Conservation (phyloP, 2,113 vertebrate genomes). For the Planiliza haematocheilus region DNA sequence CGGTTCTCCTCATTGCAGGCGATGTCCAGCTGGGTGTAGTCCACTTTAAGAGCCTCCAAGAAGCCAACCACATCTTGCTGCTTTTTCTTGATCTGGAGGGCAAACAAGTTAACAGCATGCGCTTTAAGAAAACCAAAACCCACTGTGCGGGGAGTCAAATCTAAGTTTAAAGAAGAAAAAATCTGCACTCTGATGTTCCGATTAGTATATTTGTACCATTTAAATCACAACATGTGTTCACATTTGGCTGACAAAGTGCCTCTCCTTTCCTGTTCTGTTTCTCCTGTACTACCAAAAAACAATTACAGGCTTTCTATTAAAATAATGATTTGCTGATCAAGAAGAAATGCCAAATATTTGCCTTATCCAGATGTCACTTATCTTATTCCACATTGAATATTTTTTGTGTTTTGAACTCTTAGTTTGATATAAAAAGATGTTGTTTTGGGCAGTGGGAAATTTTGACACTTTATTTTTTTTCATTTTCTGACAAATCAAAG, state of each 20-base stretch:
- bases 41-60: conserved; percentile 96
- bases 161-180: not conserved
- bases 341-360: no score
- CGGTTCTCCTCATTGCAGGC: conserved; percentile 96
- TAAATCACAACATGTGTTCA: not conserved
- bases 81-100: conserved; percentile 95
- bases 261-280: not conserved
- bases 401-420: no score
- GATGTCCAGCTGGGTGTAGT: conserved; percentile 94
- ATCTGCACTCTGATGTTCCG: not conserved
- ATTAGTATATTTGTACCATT: not conserved
- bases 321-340: no score
- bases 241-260: not conserved
- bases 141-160: not conserved
- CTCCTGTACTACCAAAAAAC: no score
- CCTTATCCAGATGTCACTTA: no score
- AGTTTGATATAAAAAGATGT: no score
- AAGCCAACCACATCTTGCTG: conserved; percentile 98
- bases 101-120: not conserved
- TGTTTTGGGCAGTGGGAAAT: no score
- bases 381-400: no score
- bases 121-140: not conserved
- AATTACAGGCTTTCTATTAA: no score
- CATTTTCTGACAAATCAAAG: no score
- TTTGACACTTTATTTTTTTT: no score